Percentiles rank a stretch among this genome's conserved stretches.
These are phyloP conservation scores for Hyperoplus lanceolatus DNA, from an alignment of 2,797 vertebrate genomes.

Conservation along the genomic window DNA sequence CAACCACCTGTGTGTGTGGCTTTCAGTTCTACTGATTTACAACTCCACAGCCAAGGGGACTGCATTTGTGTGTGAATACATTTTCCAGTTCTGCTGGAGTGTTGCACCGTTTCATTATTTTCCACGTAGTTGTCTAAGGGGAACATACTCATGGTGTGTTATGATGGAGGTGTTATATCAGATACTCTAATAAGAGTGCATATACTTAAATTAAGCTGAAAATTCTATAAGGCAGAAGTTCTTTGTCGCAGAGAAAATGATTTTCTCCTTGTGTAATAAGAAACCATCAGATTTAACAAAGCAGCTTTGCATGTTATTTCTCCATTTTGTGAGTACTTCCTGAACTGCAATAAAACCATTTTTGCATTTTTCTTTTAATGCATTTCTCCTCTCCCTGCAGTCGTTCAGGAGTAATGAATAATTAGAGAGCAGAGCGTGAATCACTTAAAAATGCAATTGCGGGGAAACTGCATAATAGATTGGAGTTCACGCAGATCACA, in stretches of 20 bases:
- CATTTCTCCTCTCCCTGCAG: conserved; percentile 35
- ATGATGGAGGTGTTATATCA: conserved; percentile 13
- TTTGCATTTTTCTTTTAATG: conserved; percentile 47
- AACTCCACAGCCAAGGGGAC: conserved; percentile 10
- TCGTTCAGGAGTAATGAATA: conserved; percentile 75
- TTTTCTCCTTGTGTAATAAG: conserved; percentile 40
- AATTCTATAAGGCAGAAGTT: conserved; percentile 31
- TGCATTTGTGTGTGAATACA: neutral
- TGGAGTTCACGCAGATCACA: conserved; percentile 72
- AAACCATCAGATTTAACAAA: conserved; percentile 36
- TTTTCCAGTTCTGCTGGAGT: neutral
- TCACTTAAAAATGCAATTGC: conserved; percentile 77
- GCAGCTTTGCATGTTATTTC: conserved; percentile 29
- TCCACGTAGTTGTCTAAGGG: conserved; percentile 1
- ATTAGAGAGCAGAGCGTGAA: conserved; percentile 72
- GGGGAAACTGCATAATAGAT: conserved; percentile 72
- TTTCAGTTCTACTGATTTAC: conserved; percentile 33
- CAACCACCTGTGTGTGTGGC: conserved; percentile 31
- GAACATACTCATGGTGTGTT: neutral
- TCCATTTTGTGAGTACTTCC: conserved; percentile 7
- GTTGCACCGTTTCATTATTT: conserved; percentile 17
- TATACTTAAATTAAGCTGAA: conserved; percentile 52
- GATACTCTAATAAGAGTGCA: conserved; percentile 11
- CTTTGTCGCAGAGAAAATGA: conserved; percentile 50
- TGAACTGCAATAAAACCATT: conserved; percentile 33